These are phyloP conservation scores for Helarctos malayanus DNA, from an alignment of 2,797 vertebrate species.

Conservation along the genomic window DNA sequence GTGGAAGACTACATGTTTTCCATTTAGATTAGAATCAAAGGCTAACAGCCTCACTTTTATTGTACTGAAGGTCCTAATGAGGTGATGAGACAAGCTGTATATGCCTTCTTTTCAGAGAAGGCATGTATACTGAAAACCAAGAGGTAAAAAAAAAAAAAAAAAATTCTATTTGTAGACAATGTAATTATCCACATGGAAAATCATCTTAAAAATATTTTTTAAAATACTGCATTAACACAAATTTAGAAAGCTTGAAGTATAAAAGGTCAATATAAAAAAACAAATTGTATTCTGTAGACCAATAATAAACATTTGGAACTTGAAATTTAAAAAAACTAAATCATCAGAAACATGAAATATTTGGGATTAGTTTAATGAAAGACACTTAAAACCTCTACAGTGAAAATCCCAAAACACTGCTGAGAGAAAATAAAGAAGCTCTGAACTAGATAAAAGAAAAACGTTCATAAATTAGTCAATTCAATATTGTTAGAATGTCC, in stretches of 20 bases:
- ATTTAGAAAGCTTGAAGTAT: neutral
- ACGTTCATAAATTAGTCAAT: neutral
- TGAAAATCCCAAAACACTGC: neutral
- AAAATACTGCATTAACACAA: neutral
- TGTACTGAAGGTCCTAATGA: neutral
- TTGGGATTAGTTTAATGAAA: neutral
- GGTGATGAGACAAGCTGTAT: neutral
- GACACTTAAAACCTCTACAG: neutral
- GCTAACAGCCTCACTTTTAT: neutral
- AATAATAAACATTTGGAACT: neutral
- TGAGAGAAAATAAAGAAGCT: neutral
- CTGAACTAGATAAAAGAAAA: neutral
- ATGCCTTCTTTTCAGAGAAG: neutral
- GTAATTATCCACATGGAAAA: neutral
- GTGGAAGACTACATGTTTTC: neutral
- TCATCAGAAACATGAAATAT: constrained; percentile 22
- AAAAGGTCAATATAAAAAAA: neutral
- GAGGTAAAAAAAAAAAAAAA: neutral
- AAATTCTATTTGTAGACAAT: neutral
- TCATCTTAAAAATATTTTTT: neutral
- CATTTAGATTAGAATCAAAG: neutral
- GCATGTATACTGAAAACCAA: neutral
- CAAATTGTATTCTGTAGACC: neutral
- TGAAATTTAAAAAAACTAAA: neutral
- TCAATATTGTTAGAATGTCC: neutral